Percentiles rank a stretch among this genome's conserved stretches.
Evolutionary conservation across 2,797 vertebrate species (phyloP).

Genomic region (Miichthys miiuy): DNA sequence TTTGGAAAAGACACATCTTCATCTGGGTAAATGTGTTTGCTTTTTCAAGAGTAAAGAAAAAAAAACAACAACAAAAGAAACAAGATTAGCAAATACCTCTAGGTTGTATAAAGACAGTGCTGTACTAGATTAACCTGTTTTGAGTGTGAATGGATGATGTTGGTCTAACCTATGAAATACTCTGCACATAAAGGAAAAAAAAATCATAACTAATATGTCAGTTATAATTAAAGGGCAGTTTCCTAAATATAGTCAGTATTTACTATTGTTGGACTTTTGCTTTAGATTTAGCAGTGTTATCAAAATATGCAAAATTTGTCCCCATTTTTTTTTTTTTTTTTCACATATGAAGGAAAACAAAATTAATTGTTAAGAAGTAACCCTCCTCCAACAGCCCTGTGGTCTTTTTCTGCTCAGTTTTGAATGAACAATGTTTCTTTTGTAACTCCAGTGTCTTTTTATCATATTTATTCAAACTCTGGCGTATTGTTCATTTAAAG

Average conservation of each 20-base stretch:
- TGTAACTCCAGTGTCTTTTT: conserved; percentile 82
- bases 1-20: conserved; percentile 66
- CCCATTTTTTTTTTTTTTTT: conserved; percentile 71
- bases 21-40: conserved; percentile 66
- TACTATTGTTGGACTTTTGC: conserved; percentile 76
- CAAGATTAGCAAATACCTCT: conserved; percentile 77
- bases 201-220: conserved; percentile 61
- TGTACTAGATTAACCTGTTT: conserved; percentile 76
- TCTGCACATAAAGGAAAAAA: conserved; percentile 58
- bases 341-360: conserved; percentile 63
- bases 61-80: conserved; percentile 41
- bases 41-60: conserved; percentile 61
- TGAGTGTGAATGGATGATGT: conserved; percentile 73
- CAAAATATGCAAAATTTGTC: conserved; percentile 76
- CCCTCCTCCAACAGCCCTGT: conserved; percentile 61
- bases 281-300: conserved; percentile 84
- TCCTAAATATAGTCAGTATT: conserved; percentile 83
- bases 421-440: conserved; percentile 77
- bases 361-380: conserved; percentile 55
- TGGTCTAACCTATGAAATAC: conserved; percentile 63
- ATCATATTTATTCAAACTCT: conserved; percentile 85
- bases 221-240: conserved; percentile 70
- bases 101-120: conserved; percentile 74
- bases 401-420: conserved; percentile 76
- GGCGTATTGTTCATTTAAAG: conserved; percentile 80